These are phyloP conservation scores for Dynastes hyllus DNA, from an alignment of 2,888 invertebrate genomes.

Conservation along the genomic window DNA sequence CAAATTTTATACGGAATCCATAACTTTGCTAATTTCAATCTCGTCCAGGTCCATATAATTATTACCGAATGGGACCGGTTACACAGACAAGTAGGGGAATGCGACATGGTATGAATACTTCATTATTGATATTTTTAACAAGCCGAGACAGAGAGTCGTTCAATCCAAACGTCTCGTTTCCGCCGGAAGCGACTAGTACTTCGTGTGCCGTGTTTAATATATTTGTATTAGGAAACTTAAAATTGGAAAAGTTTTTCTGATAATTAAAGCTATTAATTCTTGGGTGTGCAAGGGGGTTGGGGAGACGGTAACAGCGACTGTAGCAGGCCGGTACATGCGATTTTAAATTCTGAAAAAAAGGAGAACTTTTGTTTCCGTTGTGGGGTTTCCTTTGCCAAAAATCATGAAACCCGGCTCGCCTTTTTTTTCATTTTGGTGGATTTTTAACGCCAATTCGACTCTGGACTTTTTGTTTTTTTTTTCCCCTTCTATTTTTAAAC, in stretches of 20 bases:
- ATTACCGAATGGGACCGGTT: not conserved
- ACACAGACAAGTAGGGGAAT: not conserved
- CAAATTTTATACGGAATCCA: conserved; percentile 10
- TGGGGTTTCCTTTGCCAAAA: too few relatives aligned
- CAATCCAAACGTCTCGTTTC: conserved; percentile 28
- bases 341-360: conserved; percentile 50
- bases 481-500: too few relatives aligned
- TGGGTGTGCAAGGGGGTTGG: conserved; percentile 4
- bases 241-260: conserved; percentile 54
- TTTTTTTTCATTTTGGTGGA: too few relatives aligned
- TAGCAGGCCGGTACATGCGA: conserved; percentile 17
- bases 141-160: conserved; percentile 4
- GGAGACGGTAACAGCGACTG: not conserved
- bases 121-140: conserved; percentile 44
- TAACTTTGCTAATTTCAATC: conserved; percentile 19
- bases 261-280: conserved; percentile 54
- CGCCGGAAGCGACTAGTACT: conserved; percentile 36
- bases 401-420: too few relatives aligned
- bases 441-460: too few relatives aligned
- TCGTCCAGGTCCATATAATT: not conserved
- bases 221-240: conserved; percentile 52
- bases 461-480: too few relatives aligned
- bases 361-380: too few relatives aligned
- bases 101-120: conserved; percentile 18
- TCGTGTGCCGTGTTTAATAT: conserved; percentile 49